Percentiles rank a stretch among this genome's conserved stretches.
Evolutionary conservation across 2,888 invertebrate species (phyloP).

Genomic region (Carterocephalus palaemon): DNA sequence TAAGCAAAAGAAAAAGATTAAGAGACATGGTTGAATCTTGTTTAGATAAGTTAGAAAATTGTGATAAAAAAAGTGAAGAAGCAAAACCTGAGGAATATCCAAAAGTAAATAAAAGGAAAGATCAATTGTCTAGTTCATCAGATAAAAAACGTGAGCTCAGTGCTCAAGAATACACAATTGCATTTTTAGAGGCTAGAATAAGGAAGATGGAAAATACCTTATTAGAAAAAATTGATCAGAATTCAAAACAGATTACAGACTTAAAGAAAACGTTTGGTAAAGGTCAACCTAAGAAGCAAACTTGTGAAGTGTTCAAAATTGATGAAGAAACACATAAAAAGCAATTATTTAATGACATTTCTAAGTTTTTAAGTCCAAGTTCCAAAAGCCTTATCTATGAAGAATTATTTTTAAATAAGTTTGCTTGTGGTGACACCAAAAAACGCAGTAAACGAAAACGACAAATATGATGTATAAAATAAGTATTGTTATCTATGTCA

Average conservation of each 20-base stretch:
- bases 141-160: constrained; percentile 36
- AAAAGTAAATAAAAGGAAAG: constrained; percentile 11
- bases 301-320: constrained; percentile 44
- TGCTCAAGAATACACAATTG: constrained; percentile 44
- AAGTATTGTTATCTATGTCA: too few relatives aligned
- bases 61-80: constrained; percentile 24
- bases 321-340: constrained; percentile 51
- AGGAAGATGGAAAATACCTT: constrained; percentile 59
- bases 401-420: constrained; percentile 63
- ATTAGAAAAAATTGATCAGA: constrained; percentile 60
- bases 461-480: constrained; percentile 37
- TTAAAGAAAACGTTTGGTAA: constrained; percentile 43
- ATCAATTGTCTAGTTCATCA: constrained; percentile 26
- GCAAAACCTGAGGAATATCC: constrained; percentile 24
- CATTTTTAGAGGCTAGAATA: constrained; percentile 56
- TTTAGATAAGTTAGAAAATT: constrained; percentile 48
- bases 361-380: constrained; percentile 56
- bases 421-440: constrained; percentile 29
- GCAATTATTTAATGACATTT: constrained; percentile 59
- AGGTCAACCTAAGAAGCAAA: constrained; percentile 4
- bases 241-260: constrained; percentile 53
- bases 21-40: constrained; percentile 60
- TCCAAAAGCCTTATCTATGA: constrained; percentile 61
- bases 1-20: constrained; percentile 59
- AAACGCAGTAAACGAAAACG: constrained; percentile 42